Evolutionary conservation across 2,113 vertebrate species (phyloP), one percentile per base, ranked within the genome.

Genomic region (Suricata suricatta): DNA sequence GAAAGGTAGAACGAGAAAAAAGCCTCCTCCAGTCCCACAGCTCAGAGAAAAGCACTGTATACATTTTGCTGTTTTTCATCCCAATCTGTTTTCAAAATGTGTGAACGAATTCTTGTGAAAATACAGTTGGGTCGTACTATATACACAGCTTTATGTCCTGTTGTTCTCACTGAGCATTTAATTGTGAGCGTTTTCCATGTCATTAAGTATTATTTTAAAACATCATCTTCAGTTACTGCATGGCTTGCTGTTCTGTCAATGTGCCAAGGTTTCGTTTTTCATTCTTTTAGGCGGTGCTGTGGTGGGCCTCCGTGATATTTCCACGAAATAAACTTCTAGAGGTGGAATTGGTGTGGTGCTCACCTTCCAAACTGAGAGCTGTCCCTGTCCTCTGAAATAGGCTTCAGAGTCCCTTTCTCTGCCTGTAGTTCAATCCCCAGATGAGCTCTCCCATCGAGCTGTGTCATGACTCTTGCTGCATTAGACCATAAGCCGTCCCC

Each of bases 401-500:
- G 69, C 44, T 64, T 84, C 38, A 6, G 66, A 90, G 80, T 64
- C 71, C 8, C 47, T 63, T 66, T 92, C 69, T 84, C 29, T 79
- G 23, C 72, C 41, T 52, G 64, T 38, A 63, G 79, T 84, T 94
- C 27, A 44, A 4, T 17, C 21, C 57, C 44, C 54, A 47, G 33
- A 25, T 44, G 64, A 19, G 29, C n/a, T n/a, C 44, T 38, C 77
- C n/a, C 21, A 4, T 47, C 0, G 0, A 5, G 35, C 44, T 3
- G 31, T 35, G 33, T 52, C 4, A 0, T 2, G 92, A 16, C 25
- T 23, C n/a, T 68, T 23, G 29, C 81, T 64, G 64, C 21, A 0
- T 85, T 35, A 5, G 25, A 9, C 52, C 0, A 0, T 5, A 3
- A n/a, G 1, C 68, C 0, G 0, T 17, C 4, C n/a, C 66, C 23